Evolutionary conservation across 2,888 invertebrate genomes (phyloP), one percentile per base, ranked within the genome.

Genomic region (Tipula confusa): DNA sequence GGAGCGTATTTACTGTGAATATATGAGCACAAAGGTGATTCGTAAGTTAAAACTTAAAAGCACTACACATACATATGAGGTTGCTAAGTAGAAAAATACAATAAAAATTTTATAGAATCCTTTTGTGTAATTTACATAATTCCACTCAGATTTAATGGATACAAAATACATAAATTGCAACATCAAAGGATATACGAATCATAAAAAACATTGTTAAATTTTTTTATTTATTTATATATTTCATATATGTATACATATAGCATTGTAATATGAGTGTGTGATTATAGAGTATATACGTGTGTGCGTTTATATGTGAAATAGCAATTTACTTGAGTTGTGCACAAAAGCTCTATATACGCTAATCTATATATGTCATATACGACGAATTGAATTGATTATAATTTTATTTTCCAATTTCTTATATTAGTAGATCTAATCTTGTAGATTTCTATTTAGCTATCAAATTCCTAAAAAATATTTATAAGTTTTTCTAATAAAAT

Each of bases 141-240:
- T 64, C 24, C 24, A 9, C 24, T 24, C 11, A 64, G 64, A 64
- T 64, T 64, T 64, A 64, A 64, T 64, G 64, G 64, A 64, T 64
- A 64, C 64, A 64, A 24, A 64, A 64, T 64, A 64, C 24, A 64
- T 43, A 64, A 64, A 64, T 64, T 64, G 64, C 64, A 64, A 64
- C 64, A 64, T 64, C 64, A 64, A 64, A 64, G 64, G 64, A 24
- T 64, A 64, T 5, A 4, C 18, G 48, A 48, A 48, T 48, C n/a
- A 11, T 64, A 64, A 0, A 64, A 24, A 64, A 64, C 64, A 64
- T 64, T 64, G 24, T 64, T 24, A 1, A 64, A n/a, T n/a, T n/a
- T n/a, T n/a, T n/a, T n/a, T n/a, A n/a, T n/a, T n/a, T n/a, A n/a
- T n/a, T n/a, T n/a, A n/a, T n/a, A n/a, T n/a, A n/a, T 33, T 6